phyloP scores from a whole-genome alignment of 2,797 vertebrate genomes.

The Oryzias dopingdopingensis region DNA sequence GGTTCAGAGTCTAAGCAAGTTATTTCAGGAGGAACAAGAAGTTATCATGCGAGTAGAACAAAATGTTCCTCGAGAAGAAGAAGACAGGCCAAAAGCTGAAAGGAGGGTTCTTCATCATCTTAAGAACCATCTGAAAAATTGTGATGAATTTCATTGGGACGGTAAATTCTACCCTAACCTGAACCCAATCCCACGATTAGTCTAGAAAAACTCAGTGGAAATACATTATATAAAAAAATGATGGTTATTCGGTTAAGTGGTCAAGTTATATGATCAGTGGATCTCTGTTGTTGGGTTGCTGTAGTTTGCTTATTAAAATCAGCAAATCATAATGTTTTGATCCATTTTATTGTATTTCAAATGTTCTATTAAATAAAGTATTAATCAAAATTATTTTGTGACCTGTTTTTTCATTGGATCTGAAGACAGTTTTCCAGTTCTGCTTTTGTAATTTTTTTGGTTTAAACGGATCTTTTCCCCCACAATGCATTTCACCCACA shows the following conservation, averaged over 20 bases:
- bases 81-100: fast-evolving
- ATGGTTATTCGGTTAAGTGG: constrained; percentile 3
- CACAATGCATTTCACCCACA: too few species aligned
- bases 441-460: too few species aligned
- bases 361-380: too few species aligned
- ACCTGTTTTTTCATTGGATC: too few species aligned
- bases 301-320: too few species aligned
- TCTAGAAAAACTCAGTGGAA: not conserved
- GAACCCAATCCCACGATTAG: not conserved
- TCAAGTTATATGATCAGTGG: not conserved
- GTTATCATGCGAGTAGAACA: fast-evolving
- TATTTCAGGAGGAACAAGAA: not conserved
- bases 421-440: too few species aligned
- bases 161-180: constrained; percentile 1
- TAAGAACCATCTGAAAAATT: fast-evolving
- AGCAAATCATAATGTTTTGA: too few species aligned
- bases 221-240: not conserved
- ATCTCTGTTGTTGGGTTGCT: too few species aligned
- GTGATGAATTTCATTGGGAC: not conserved
- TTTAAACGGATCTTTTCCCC: too few species aligned
- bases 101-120: fast-evolving
- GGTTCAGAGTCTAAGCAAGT: constrained; percentile 42
- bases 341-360: too few species aligned
- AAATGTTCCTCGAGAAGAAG: not conserved
- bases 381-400: too few species aligned